Evolutionary conservation across 2,113 vertebrate genomes (phyloP).

Genomic region (Bos indicus): DNA sequence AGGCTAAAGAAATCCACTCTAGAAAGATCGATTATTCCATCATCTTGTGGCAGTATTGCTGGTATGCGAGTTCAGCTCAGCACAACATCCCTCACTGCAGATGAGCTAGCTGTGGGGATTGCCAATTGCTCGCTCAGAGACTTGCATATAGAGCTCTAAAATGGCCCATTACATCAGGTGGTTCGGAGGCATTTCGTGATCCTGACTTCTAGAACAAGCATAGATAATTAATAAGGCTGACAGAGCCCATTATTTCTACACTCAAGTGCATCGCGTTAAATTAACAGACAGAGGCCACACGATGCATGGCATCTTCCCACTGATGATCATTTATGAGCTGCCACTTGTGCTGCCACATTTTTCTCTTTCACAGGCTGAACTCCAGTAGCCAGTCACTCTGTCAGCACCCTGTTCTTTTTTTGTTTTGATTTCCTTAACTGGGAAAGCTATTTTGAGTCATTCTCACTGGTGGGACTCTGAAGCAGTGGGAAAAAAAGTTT

Average conservation of each 20-base stretch:
- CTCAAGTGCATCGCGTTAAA: conserved; percentile 44
- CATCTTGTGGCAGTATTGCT: background rate
- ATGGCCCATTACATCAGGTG: conserved; percentile 20
- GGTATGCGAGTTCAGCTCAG: background rate
- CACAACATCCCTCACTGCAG: background rate
- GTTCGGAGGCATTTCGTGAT: background rate
- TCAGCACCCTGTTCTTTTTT: background rate
- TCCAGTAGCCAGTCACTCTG: background rate
- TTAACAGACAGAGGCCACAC: conserved; percentile 45
- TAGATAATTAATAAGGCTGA: conserved; percentile 57
- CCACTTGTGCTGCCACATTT: background rate
- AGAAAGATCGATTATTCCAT: background rate
- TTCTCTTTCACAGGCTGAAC: background rate
- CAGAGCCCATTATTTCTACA: conserved; percentile 57
- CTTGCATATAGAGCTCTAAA: background rate
- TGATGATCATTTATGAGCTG: background rate
- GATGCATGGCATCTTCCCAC: conserved; percentile 2
- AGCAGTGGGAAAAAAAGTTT: background rate
- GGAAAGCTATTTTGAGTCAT: conserved; percentile 50
- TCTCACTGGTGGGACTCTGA: background rate
- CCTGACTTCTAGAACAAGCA: conserved; percentile 41
- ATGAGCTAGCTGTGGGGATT: background rate
- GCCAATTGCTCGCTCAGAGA: background rate
- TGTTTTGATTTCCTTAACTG: conserved; percentile 13
- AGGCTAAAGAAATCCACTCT: background rate